These are phyloP conservation scores for Salarias fasciatus DNA, from an alignment of 2,797 vertebrate species.

Conservation along the genomic window DNA sequence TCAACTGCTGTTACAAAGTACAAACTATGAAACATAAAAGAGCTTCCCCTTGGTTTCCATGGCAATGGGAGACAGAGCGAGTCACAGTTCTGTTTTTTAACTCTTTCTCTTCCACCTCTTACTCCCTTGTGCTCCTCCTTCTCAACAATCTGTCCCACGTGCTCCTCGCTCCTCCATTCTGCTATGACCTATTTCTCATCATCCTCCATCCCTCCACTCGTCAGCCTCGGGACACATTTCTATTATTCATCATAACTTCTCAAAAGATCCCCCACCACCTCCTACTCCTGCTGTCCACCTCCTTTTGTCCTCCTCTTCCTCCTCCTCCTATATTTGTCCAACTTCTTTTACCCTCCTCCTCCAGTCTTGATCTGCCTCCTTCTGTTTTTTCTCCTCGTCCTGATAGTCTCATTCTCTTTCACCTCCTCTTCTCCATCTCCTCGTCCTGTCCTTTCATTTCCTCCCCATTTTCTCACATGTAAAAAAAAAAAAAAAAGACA, in stretches of 20 bases:
- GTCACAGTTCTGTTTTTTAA: constrained; percentile 28
- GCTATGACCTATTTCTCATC: constrained; percentile 8
- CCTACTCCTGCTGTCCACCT: not conserved
- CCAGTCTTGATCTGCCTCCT: not conserved
- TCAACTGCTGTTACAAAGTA: constrained; percentile 59
- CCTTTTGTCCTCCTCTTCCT: not conserved
- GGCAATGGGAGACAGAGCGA: constrained; percentile 43
- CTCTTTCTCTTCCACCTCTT: too few species aligned
- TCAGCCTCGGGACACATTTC: constrained; percentile 57
- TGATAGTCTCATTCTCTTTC: too few species aligned
- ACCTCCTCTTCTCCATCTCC: too few species aligned
- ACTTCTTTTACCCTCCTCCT: not conserved
- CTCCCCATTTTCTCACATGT: too few species aligned
- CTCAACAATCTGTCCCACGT: constrained; percentile 52
- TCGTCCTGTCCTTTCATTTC: too few species aligned
- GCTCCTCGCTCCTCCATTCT: constrained; percentile 9
- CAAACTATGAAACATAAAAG: constrained; percentile 56
- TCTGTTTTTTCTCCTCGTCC: too few species aligned
- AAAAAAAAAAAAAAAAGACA: too few species aligned
- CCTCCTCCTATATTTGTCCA: constrained; percentile 4
- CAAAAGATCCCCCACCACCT: constrained; percentile 28
- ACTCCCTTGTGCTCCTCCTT: constrained; percentile 22
- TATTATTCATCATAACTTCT: constrained; percentile 66
- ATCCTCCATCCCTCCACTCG: constrained; percentile 19
- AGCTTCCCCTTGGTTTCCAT: constrained; percentile 56